Conservation (phyloP, 2,113 vertebrate species). For the Mionectes macconnelli region DNA sequence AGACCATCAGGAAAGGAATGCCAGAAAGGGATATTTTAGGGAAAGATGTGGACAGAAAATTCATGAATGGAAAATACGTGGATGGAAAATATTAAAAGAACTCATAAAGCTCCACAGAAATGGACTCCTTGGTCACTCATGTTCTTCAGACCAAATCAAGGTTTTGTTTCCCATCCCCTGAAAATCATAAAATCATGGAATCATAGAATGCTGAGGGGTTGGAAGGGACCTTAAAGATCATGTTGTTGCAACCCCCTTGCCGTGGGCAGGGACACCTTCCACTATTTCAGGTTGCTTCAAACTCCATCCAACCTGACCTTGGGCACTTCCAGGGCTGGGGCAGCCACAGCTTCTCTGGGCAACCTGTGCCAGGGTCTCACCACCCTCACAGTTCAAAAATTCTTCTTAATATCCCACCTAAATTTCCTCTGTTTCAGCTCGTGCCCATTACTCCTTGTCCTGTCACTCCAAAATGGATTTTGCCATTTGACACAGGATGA, state of each 20-base stretch:
- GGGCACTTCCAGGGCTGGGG: neutral
- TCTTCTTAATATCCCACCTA: neutral
- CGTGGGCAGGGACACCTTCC: neutral
- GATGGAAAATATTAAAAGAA: neutral
- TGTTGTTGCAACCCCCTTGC: too few relatives aligned
- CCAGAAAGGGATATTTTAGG: neutral
- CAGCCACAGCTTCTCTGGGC: neutral
- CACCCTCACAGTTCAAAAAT: neutral
- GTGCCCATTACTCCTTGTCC: neutral
- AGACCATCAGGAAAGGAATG: neutral
- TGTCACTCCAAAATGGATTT: neutral
- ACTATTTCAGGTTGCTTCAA: neutral
- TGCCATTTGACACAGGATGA: neutral
- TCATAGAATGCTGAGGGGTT: neutral
- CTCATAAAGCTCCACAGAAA: neutral
- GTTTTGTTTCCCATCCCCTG: neutral
- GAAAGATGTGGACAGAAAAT: too few relatives aligned
- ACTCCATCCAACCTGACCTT: accelerated
- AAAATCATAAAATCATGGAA: neutral
- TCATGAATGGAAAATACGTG: too few relatives aligned
- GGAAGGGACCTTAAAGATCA: neutral
- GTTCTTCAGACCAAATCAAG: neutral
- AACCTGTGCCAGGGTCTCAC: accelerated
- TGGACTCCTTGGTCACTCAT: neutral
- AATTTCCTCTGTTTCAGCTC: neutral